Evolutionary conservation across 2,797 vertebrate genomes (phyloP).

Genomic region (Mallotus villosus): DNA sequence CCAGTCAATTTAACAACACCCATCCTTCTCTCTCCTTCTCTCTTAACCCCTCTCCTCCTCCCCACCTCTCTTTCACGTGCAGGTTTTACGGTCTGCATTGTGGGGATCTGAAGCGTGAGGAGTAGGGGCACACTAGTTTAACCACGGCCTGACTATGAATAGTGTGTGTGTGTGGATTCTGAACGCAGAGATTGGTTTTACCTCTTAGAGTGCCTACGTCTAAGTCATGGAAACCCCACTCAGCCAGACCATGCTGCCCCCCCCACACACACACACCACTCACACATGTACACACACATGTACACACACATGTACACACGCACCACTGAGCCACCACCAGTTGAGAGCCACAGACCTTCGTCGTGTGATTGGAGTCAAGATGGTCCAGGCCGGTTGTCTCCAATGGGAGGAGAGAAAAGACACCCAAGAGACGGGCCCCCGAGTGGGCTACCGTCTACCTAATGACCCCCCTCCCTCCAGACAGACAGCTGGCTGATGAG

Average conservation of each 20-base stretch:
- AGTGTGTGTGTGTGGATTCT: constrained; percentile 11
- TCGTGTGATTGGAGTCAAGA: neutral
- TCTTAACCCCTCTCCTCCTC: constrained; percentile 49
- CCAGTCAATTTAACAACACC: constrained; percentile 76
- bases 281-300: neutral
- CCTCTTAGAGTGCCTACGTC: neutral
- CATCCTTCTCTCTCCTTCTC: constrained; percentile 39
- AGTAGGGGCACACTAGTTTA: constrained; percentile 58
- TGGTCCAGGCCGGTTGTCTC: neutral
- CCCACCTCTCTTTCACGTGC: constrained; percentile 36
- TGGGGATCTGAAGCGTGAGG: constrained; percentile 59
- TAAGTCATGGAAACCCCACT: neutral
- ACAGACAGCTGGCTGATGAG: constrained; percentile 6
- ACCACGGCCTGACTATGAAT: constrained; percentile 48
- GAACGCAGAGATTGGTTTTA: neutral
- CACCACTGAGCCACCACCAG: neutral
- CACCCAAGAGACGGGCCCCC: neutral
- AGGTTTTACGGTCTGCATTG: constrained; percentile 63
- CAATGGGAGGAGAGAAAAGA: neutral
- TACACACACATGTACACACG: neutral
- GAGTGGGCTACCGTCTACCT: neutral
- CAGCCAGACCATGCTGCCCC: neutral
- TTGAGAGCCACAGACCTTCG: neutral
- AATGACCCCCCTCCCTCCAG: constrained; percentile 9
- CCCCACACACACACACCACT: neutral